A percentile compares a stretch with the other conserved stretches of the same genome.
These are phyloP conservation scores for Eumaeus atala DNA, from an alignment of 1,140 invertebrate genomes.

Conservation along the genomic window DNA sequence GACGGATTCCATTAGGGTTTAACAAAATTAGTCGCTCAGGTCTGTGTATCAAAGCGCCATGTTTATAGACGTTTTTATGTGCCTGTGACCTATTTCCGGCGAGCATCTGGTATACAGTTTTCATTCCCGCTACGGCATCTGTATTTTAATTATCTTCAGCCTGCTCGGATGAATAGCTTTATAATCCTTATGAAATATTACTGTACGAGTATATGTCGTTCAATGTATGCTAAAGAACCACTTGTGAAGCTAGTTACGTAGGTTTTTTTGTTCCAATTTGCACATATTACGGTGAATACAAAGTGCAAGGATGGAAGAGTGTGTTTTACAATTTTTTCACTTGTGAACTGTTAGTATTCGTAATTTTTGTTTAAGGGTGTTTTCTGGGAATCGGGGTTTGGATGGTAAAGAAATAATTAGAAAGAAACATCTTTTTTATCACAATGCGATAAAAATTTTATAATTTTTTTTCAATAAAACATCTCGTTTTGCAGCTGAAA, in stretches of 20 bases:
- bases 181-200: slow-evolving; percentile 23
- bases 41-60: background rate
- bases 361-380: too few species aligned
- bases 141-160: slow-evolving; percentile 30
- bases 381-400: too few species aligned
- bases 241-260: background rate
- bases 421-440: too few species aligned
- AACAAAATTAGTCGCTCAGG: slow-evolving; percentile 7
- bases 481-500: too few species aligned
- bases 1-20: slow-evolving; percentile 23
- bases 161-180: slow-evolving; percentile 21
- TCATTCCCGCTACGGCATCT: slow-evolving; percentile 23
- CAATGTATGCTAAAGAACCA: background rate
- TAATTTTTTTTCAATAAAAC: too few species aligned
- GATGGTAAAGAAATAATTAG: too few species aligned
- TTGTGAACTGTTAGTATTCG: too few species aligned
- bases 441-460: too few species aligned
- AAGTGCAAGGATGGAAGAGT: too few species aligned
- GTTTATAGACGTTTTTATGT: slow-evolving; percentile 28
- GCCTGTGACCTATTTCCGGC: slow-evolving; percentile 33
- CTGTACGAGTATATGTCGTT: background rate
- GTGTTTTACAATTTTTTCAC: too few species aligned
- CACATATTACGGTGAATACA: too few species aligned
- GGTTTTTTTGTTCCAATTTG: too few species aligned
- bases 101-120: slow-evolving; percentile 31